A percentile compares a stretch with the other conserved stretches of the same genome.
phyloP scores from a whole-genome alignment of 2,797 vertebrate species.

The Neomorphus geoffroyi region DNA sequence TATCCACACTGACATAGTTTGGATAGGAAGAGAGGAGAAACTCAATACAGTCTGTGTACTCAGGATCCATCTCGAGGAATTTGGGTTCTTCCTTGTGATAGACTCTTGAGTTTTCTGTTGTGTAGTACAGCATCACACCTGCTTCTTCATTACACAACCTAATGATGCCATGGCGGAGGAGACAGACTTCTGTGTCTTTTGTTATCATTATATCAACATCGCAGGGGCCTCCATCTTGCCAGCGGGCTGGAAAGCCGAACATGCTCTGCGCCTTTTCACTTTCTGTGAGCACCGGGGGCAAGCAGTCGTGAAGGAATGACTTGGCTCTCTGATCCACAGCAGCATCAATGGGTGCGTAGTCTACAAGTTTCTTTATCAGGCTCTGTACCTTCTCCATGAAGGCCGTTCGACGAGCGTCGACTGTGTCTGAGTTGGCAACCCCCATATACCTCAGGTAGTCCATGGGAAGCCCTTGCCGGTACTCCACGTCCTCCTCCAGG shows the following conservation, averaged over 20 bases:
- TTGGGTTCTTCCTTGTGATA: slow-evolving; percentile 92
- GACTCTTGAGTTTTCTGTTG: slow-evolving; percentile 90
- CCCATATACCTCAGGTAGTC: slow-evolving; percentile 94
- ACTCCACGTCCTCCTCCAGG: slow-evolving; percentile 92
- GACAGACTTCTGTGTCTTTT: slow-evolving; percentile 82
- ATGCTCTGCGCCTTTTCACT: slow-evolving; percentile 85
- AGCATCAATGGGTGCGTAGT: slow-evolving; percentile 89
- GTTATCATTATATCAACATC: slow-evolving; percentile 76
- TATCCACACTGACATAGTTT: slow-evolving; percentile 81
- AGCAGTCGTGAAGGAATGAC: slow-evolving; percentile 90
- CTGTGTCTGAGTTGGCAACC: slow-evolving; percentile 87
- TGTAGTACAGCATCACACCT: slow-evolving; percentile 85
- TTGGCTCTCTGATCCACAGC: slow-evolving; percentile 93
- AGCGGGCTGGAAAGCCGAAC: slow-evolving; percentile 83
- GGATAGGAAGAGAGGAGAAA: slow-evolving; percentile 93
- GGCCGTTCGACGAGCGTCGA: slow-evolving; percentile 77
- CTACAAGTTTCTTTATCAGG: slow-evolving; percentile 84
- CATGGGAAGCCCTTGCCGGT: slow-evolving; percentile 88
- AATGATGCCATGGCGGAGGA: slow-evolving; percentile 84
- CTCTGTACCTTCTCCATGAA: slow-evolving; percentile 83
- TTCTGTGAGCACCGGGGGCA: slow-evolving; percentile 86
- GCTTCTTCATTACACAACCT: slow-evolving; percentile 91
- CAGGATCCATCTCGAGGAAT: slow-evolving; percentile 85
- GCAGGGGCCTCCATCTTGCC: slow-evolving; percentile 78
- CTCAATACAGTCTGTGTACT: slow-evolving; percentile 89